Conservation (phyloP, 1,140 invertebrate species). For the Portunus trituberculatus region DNA sequence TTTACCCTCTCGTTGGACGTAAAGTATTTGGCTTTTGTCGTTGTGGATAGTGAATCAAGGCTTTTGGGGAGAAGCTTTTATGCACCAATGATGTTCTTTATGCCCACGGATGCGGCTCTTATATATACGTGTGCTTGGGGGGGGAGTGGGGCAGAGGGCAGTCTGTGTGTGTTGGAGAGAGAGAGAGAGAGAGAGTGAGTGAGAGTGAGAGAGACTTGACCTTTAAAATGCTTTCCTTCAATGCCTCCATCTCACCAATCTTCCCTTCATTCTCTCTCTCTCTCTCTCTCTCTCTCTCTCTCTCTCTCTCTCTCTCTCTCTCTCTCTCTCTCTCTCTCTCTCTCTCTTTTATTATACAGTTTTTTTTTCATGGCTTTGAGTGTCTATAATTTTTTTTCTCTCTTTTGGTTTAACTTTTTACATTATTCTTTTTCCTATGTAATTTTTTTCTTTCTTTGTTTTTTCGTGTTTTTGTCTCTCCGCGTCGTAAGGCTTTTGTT, state of each 20-base stretch:
- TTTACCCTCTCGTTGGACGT: neutral
- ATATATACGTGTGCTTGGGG: neutral
- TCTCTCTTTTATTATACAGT: neutral
- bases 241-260: too few relatives aligned
- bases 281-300: too few relatives aligned
- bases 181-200: too few relatives aligned
- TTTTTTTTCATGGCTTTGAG: neutral
- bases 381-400: neutral
- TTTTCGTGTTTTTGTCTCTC: neutral
- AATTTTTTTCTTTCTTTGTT: neutral
- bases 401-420: neutral
- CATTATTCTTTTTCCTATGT: neutral
- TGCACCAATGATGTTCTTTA: neutral
- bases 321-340: constrained; percentile 8
- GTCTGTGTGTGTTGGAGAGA: neutral
- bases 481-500: neutral
- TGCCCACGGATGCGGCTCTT: neutral
- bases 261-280: too few relatives aligned
- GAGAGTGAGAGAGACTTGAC: too few relatives aligned
- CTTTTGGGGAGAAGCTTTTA: neutral
- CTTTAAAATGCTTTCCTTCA: too few relatives aligned
- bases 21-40: constrained; percentile 22
- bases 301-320: neutral
- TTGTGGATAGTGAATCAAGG: neutral
- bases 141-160: too few relatives aligned